Conservation (phyloP, 1,140 invertebrate species). For the Drosophila sucinea region DNA sequence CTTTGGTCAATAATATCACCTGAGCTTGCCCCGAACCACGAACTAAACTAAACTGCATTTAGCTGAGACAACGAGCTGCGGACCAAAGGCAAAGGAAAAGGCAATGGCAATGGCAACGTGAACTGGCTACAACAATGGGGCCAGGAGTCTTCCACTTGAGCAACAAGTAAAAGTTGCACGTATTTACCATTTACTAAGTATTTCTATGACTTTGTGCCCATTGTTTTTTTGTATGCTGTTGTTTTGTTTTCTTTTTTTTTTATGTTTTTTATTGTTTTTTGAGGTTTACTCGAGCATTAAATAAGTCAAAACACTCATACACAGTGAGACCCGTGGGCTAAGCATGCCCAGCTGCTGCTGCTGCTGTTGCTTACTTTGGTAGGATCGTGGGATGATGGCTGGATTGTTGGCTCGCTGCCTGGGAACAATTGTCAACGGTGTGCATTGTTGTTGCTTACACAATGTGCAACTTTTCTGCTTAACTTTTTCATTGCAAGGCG, state of each 20-base stretch:
- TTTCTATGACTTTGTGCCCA: constrained; percentile 67
- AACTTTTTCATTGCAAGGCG: constrained; percentile 52
- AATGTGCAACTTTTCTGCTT: constrained; percentile 63
- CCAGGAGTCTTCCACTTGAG: constrained; percentile 10
- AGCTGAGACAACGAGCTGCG: constrained; percentile 24
- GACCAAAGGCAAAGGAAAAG: constrained; percentile 32
- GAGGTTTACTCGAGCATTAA: constrained; percentile 77
- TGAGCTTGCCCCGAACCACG: constrained; percentile 44
- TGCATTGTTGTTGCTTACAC: constrained; percentile 65
- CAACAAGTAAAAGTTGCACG: constrained; percentile 74
- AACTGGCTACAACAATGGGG: constrained; percentile 20
- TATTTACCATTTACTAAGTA: constrained; percentile 75
- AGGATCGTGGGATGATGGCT: constrained; percentile 1
- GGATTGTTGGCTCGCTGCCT: constrained; percentile 40
- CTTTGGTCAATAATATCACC: constrained; percentile 76
- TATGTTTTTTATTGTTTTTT: constrained; percentile 43
- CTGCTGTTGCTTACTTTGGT: constrained; percentile 14
- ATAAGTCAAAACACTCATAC: constrained; percentile 66
- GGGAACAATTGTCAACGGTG: constrained; percentile 73
- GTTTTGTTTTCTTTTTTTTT: not conserved
- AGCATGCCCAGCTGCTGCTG: constrained; percentile 13
- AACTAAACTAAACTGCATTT: constrained; percentile 65
- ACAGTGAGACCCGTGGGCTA: constrained; percentile 20
- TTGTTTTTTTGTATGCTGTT: constrained; percentile 62
- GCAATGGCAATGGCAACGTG: not conserved